phyloP scores from a whole-genome alignment of 1,140 invertebrate genomes.

The Papilio glaucus region DNA sequence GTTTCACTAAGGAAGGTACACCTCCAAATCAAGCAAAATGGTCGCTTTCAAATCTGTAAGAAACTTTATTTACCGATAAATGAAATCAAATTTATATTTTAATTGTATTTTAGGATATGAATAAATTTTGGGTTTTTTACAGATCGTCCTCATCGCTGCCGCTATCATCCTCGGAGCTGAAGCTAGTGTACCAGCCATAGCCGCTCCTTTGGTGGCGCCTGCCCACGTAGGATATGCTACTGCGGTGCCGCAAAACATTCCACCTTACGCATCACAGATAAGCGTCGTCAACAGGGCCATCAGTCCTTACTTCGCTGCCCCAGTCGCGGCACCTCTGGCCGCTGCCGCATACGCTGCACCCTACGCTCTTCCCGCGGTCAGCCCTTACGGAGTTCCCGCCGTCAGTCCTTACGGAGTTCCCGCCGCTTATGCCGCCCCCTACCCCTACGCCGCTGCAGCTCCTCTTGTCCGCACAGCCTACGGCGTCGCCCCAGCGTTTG shows the following conservation, averaged over 20 bases:
- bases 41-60: slow-evolving; percentile 80
- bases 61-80: slow-evolving; percentile 36
- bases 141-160: slow-evolving; percentile 74
- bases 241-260: slow-evolving; percentile 82
- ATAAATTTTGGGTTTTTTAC: slow-evolving; percentile 42
- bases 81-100: slow-evolving; percentile 31
- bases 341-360: slow-evolving; percentile 42
- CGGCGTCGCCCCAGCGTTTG: slow-evolving; percentile 67
- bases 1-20: slow-evolving; percentile 75
- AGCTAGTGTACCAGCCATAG: slow-evolving; percentile 66
- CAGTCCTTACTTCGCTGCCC: slow-evolving; percentile 62
- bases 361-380: slow-evolving; percentile 41
- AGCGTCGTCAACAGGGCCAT: slow-evolving; percentile 80
- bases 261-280: slow-evolving; percentile 83
- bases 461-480: slow-evolving; percentile 60
- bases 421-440: slow-evolving; percentile 59
- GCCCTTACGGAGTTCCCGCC: slow-evolving; percentile 47
- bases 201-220: slow-evolving; percentile 66
- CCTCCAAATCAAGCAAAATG: slow-evolving; percentile 73
- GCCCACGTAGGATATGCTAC: slow-evolving; percentile 74
- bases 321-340: slow-evolving; percentile 55
- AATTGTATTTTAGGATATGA: slow-evolving; percentile 1
- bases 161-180: slow-evolving; percentile 71
- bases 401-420: slow-evolving; percentile 47
- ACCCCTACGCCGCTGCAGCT: slow-evolving; percentile 57